Evolutionary conservation across 1,140 invertebrate genomes (phyloP), one percentile per base, ranked within the genome.

Genomic region (Drosophila ercepeae): DNA sequence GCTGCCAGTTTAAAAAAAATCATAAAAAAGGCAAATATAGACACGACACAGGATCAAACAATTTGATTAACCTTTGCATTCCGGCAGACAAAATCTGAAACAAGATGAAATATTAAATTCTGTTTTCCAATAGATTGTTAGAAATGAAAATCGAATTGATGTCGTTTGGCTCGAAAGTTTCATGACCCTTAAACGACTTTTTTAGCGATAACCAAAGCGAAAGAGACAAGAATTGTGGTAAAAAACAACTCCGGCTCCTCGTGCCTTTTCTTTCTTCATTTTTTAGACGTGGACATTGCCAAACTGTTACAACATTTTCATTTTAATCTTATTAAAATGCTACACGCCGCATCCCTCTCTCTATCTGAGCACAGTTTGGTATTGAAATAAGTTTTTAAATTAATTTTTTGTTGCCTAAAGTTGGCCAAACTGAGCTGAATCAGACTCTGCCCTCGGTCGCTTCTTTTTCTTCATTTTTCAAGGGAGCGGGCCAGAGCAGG

Each of bases 331-430:
- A 86, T 86, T 86, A 86, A 86, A 86, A 86, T 81, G 81, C 77
- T 86, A 81, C 68, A 76, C 67, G 44, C 82, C 64, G 11, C 46
- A 18, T 42, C 32, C 50, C 48, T 8, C 9, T 19, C 41, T 54
- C 57, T 16, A 27, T 57, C 58, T 48, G 78, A 53, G 60, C 52
- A 51, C 75, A 81, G 53, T 82, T 88, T 64, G 64, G 79, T 88
- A 86, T 86, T 88, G 82, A 88, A 86, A 86, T 82, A 86, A 86
- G 82, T 86, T 86, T 86, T 86, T 86, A 86, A 86, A 86, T 86
- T 86, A 82, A 86, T 88, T 86, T 86, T 86, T 86, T 86, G 82
- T 88, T 88, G 65, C 76, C 71, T 42, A 81, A 84, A 84, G 67
- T 84, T 84, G 68, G 65, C 53, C 58, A 46, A 78, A 75, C 54